Conservation (phyloP, 2,797 vertebrate genomes). For the Thamnophis elegans region DNA sequence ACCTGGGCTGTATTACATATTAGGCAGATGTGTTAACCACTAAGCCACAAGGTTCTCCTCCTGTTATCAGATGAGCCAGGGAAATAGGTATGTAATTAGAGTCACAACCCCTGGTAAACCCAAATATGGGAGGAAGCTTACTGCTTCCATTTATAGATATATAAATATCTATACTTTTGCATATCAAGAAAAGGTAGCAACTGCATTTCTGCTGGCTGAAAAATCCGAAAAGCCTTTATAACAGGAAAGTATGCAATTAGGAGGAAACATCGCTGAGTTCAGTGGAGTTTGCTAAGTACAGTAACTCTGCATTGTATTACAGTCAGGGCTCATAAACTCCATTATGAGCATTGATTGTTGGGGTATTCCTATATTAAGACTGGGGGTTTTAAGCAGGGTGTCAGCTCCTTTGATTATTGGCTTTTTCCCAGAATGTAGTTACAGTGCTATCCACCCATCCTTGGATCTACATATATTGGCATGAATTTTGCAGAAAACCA, state of each 20-base stretch:
- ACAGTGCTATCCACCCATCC: neutral
- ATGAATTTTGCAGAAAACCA: neutral
- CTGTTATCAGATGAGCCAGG: too few species aligned
- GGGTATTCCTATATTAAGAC: neutral
- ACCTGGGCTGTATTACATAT: too few species aligned
- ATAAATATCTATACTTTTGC: too few species aligned
- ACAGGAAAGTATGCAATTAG: neutral
- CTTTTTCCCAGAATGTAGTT: neutral
- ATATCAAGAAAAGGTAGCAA: neutral
- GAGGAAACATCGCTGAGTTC: neutral
- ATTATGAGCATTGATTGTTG: neutral
- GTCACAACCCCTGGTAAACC: too few species aligned
- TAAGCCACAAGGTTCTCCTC: too few species aligned
- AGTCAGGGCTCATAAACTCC: neutral
- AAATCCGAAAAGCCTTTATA: neutral
- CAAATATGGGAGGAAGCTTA: too few species aligned
- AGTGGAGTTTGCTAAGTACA: neutral
- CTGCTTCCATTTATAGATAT: too few species aligned
- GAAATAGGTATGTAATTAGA: too few species aligned
- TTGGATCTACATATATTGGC: neutral
- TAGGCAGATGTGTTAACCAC: too few species aligned
- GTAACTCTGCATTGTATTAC: neutral
- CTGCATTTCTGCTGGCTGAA: neutral
- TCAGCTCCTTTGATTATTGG: neutral
- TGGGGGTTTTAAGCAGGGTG: neutral